Evolutionary conservation across 2,888 invertebrate species (phyloP).

Genomic region (Tenthredo livida): DNA sequence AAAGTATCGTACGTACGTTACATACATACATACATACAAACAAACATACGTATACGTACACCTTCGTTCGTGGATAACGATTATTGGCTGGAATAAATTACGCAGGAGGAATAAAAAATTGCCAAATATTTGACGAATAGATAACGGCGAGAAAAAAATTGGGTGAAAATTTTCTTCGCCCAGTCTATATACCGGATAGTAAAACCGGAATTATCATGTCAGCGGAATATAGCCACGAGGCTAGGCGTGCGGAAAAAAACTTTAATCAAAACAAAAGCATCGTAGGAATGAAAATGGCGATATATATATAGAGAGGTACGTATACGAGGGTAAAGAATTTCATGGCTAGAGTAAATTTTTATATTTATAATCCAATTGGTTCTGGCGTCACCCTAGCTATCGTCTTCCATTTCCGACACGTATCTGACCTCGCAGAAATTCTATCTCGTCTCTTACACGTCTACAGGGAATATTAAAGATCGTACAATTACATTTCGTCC

Average conservation of each 20-base stretch:
- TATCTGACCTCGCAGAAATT: background rate
- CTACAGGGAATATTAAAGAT: conserved; percentile 20
- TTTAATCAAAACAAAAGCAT: conserved; percentile 50
- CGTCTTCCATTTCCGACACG: conserved; percentile 15
- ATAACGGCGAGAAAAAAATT: background rate
- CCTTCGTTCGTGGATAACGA: background rate
- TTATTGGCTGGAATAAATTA: background rate
- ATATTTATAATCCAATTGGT: conserved; percentile 39
- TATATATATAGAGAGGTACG: background rate
- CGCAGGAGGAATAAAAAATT: background rate
- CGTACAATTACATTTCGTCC: background rate
- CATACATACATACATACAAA: too few species aligned
- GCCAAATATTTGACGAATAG: conserved; percentile 9
- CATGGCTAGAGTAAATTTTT: conserved; percentile 32
- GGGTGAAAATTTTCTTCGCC: background rate
- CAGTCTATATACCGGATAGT: background rate
- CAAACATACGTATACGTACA: too few species aligned
- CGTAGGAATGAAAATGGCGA: background rate
- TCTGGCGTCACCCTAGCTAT: conserved; percentile 12
- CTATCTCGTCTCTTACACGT: background rate
- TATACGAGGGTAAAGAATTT: conserved; percentile 27
- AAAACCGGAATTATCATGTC: conserved; percentile 26
- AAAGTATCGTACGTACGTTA: too few species aligned
- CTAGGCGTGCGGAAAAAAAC: background rate
- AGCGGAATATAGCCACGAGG: background rate